phyloP scores from a whole-genome alignment of 2,888 invertebrate species.

The Camponotus fellah region DNA sequence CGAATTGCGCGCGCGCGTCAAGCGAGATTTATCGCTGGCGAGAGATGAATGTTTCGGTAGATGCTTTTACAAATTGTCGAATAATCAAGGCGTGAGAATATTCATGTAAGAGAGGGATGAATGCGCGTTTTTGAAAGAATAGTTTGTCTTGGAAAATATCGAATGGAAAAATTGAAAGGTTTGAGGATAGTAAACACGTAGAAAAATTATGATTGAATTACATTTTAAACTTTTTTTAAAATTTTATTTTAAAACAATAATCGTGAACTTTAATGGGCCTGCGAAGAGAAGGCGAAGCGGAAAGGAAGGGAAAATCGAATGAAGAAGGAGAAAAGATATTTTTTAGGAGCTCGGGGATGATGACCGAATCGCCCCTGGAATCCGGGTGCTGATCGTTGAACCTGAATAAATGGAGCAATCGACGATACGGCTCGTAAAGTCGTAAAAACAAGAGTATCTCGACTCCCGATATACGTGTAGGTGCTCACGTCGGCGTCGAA shows the following conservation, averaged over 20 bases:
- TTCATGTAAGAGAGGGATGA: background rate
- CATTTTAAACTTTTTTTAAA: background rate
- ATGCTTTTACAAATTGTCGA: conserved; percentile 13
- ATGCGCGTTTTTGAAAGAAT: background rate
- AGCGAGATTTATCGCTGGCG: conserved; percentile 43
- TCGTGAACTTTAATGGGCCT: conserved; percentile 35
- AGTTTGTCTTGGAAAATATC: background rate
- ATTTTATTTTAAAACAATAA: conserved; percentile 27
- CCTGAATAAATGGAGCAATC: conserved; percentile 76
- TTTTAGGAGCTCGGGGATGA: conserved; percentile 58
- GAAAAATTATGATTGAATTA: background rate
- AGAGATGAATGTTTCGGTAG: conserved; percentile 18
- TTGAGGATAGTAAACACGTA: background rate
- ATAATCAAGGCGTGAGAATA: conserved; percentile 1
- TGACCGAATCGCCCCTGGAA: conserved; percentile 64
- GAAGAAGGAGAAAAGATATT: background rate
- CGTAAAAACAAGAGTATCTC: conserved; percentile 77
- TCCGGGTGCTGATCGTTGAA: conserved; percentile 76
- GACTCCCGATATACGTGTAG: conserved; percentile 59
- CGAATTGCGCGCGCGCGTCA: conserved; percentile 28
- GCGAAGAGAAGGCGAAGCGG: conserved; percentile 2
- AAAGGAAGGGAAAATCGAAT: background rate
- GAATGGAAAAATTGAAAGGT: background rate
- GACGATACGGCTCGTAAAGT: conserved; percentile 75
- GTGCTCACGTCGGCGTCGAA: conserved; percentile 41